Evolutionary conservation across 53 echinoderm and acorn worm genomes (phyloP), one percentile per base, ranked within the genome.

Genomic region (Temnopleurus reevesii): DNA sequence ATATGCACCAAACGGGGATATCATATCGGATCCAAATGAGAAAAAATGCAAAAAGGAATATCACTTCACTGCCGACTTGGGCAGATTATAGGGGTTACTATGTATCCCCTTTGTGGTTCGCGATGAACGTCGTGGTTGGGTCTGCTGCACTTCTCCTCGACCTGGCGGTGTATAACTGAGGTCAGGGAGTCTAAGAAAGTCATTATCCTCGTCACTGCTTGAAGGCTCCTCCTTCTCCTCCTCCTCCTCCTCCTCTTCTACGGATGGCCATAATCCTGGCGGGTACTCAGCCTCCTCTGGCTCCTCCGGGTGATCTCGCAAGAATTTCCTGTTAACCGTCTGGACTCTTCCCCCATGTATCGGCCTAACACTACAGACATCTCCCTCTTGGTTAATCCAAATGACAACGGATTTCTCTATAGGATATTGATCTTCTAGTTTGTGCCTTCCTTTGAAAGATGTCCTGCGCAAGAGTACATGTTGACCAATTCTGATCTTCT

Each of bases 391-490:
- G 28, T 88, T 88, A 8, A 88, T 36, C 3, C 64, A 38, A 45
- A 66, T 34, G 3, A 88, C 64, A 18, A 88, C 66, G 38, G 46
- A 88, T 0, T 17, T 43, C 1, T 88, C 88, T 7, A 46, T 2
- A 47, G 12, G 46, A 49, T 47, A 63, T 12, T 34, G 27, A 26
- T 88, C 65, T 13, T 27, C 25, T 27, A 88, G 21, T 41, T 63
- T 88, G 49, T 88, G 88, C 34, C 88, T 46, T 8, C 64, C 64
- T 8, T 77, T 19, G 12, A 89, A 77, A 15, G 77, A 77, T 2
- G 57, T 38, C 38, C 77, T 28, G 8, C 77, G 34, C 0, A 77
- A 43, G 0, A 90, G 57, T 13, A 90, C 90, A 34, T 21, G 2
- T 24, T 90, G 79, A 0, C 60, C 81, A 23, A 59, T 23, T 24